Evolutionary conservation across 2,113 vertebrate genomes (phyloP).

Genomic region (Oncorhynchus gorbuscha): DNA sequence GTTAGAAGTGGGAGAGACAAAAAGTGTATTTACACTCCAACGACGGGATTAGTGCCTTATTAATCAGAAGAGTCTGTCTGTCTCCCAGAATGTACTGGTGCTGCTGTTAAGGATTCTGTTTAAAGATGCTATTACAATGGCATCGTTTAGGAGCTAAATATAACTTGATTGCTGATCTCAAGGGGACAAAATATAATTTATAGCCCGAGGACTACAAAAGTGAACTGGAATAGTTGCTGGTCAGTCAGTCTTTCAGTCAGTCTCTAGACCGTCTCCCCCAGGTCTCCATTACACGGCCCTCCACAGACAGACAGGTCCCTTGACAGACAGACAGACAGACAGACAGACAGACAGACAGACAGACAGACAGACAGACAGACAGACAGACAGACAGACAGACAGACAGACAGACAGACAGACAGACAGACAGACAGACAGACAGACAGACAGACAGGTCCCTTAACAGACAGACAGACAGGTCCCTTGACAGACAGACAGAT

Average conservation of each 20-base stretch:
- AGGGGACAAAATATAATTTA: background rate
- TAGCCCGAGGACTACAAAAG: constrained; percentile 15
- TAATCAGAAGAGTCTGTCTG: no score
- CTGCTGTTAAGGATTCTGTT: no score
- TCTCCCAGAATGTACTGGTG: no score
- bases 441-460: background rate
- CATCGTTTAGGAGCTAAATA: background rate
- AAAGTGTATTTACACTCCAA: no score
- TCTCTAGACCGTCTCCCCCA: constrained; percentile 8
- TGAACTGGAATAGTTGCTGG: constrained; percentile 5
- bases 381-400: no score
- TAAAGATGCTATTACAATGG: no score
- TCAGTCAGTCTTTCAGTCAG: constrained; percentile 1
- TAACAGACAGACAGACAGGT: no score
- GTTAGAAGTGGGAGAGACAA: no score
- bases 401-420: background rate
- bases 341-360: background rate
- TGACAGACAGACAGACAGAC: background rate
- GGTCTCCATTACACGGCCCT: constrained; percentile 9
- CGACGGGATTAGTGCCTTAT: no score
- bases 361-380: background rate
- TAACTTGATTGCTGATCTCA: background rate
- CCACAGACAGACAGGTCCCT: background rate
- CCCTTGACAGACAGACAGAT: no score
- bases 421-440: background rate